Evolutionary conservation across 1,140 invertebrate species (phyloP).

Genomic region (Ceratosolen solmsi): DNA sequence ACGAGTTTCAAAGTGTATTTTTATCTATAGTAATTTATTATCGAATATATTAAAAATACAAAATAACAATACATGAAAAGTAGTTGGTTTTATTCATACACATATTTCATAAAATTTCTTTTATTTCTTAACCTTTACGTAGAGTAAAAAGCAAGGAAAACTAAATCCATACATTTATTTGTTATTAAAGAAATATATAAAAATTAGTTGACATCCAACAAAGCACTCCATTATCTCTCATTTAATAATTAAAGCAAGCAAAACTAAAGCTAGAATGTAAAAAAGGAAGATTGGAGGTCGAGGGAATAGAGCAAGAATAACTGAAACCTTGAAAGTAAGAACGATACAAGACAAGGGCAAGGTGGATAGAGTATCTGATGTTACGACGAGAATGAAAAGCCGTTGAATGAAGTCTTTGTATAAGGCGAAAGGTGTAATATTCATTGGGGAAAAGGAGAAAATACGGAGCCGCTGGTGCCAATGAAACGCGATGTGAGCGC

Average conservation of each 20-base stretch:
- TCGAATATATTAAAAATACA: too few relatives aligned
- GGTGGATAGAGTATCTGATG: background rate
- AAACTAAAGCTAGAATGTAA: background rate
- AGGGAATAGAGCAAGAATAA: background rate
- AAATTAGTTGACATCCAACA: too few relatives aligned
- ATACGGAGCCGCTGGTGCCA: background rate
- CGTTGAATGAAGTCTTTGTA: conserved; percentile 25
- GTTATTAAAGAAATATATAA: too few relatives aligned
- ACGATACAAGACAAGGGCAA: conserved; percentile 12
- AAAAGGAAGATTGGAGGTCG: conserved; percentile 3
- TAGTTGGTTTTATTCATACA: too few relatives aligned
- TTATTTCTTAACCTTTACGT: too few relatives aligned
- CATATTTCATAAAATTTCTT: too few relatives aligned
- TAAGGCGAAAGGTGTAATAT: conserved; percentile 24
- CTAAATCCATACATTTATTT: too few relatives aligned
- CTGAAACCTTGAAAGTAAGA: conserved; percentile 19
- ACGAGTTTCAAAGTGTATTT: too few relatives aligned
- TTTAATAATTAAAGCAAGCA: background rate
- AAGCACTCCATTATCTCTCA: too few relatives aligned
- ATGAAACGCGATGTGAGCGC: background rate
- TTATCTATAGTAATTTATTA: too few relatives aligned
- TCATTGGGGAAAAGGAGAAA: conserved; percentile 15
- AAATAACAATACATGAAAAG: too few relatives aligned
- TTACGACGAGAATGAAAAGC: conserved; percentile 32
- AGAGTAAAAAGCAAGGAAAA: too few relatives aligned